A percentile compares a stretch with the other conserved stretches of the same genome.
These are phyloP conservation scores for Epizoanthus illoricatus DNA, from an alignment of 92 coral and sea anemone genomes.

Conservation along the genomic window DNA sequence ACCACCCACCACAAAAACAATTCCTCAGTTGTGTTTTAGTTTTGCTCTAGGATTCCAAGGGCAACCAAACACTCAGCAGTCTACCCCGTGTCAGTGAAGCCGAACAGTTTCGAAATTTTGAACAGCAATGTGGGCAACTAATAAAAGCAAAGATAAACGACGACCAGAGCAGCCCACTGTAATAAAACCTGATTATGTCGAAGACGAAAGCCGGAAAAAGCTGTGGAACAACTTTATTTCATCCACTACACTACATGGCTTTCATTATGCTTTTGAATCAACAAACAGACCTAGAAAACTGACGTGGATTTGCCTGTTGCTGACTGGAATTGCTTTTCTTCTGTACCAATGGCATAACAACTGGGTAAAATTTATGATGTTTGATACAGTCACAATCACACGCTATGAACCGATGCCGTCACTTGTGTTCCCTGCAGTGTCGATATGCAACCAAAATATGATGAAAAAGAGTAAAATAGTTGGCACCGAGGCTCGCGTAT, in stretches of 20 bases:
- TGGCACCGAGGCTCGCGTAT: not conserved
- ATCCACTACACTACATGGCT: slow-evolving; percentile 3
- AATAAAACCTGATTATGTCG: not conserved
- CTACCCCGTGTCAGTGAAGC: too few relatives aligned
- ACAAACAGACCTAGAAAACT: not conserved
- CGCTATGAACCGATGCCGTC: not conserved
- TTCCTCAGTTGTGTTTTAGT: too few relatives aligned
- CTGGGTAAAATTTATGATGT: not conserved
- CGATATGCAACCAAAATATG: slow-evolving; percentile 1
- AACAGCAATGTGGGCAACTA: too few relatives aligned
- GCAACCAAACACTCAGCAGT: too few relatives aligned
- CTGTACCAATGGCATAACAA: not conserved
- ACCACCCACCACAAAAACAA: too few relatives aligned
- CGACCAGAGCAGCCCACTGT: not conserved
- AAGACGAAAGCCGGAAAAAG: not conserved
- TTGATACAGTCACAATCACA: not conserved
- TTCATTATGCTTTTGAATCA: not conserved
- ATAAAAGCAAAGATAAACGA: too few relatives aligned
- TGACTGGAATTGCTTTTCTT: not conserved
- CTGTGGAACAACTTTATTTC: not conserved
- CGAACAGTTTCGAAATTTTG: too few relatives aligned
- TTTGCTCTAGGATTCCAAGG: too few relatives aligned
- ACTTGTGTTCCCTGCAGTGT: not conserved
- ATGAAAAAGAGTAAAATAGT: not conserved
- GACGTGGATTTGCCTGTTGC: not conserved